phyloP scores from a whole-genome alignment of 2,113 vertebrate genomes.

The Mugil cephalus region DNA sequence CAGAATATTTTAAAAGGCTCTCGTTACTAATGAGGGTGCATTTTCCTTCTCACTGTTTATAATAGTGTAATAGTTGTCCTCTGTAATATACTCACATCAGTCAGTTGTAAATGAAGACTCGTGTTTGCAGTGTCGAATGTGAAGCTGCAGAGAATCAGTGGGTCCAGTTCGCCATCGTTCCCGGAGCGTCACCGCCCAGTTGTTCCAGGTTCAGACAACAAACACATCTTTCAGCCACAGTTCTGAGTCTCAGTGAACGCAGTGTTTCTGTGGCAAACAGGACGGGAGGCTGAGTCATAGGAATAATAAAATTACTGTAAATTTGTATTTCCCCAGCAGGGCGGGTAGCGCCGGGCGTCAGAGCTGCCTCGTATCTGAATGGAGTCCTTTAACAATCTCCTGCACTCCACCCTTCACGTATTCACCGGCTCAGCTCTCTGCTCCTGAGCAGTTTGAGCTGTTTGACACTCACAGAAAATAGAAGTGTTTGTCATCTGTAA shows the following conservation, averaged over 20 bases:
- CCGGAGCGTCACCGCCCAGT: conserved; percentile 26
- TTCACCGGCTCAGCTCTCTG: conserved; percentile 11
- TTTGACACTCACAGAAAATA: conserved; percentile 5
- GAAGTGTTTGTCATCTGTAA: not conserved
- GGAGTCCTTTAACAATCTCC: conserved; percentile 51
- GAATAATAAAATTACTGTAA: conserved; percentile 62
- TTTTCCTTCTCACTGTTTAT: too few relatives aligned
- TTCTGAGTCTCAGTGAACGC: conserved; percentile 35
- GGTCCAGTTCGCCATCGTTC: conserved; percentile 16
- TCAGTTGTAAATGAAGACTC: too few relatives aligned
- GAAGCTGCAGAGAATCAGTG: conserved; percentile 1
- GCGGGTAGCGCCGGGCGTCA: conserved; percentile 44
- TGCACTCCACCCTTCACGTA: conserved; percentile 39
- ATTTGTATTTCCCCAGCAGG: conserved; percentile 72
- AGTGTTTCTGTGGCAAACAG: conserved; percentile 61
- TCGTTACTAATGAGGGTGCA: too few relatives aligned
- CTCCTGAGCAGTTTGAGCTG: conserved; percentile 5
- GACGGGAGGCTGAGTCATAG: conserved; percentile 56
- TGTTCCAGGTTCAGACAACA: conserved; percentile 61
- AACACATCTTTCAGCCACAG: conserved; percentile 48
- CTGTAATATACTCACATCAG: too few relatives aligned
- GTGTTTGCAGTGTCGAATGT: too few relatives aligned
- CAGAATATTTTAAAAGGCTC: too few relatives aligned
- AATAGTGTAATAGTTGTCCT: too few relatives aligned
- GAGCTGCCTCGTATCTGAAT: conserved; percentile 60